Conservation (phyloP, 2,888 invertebrate genomes). For the Caenorhabditis sp. region DNA sequence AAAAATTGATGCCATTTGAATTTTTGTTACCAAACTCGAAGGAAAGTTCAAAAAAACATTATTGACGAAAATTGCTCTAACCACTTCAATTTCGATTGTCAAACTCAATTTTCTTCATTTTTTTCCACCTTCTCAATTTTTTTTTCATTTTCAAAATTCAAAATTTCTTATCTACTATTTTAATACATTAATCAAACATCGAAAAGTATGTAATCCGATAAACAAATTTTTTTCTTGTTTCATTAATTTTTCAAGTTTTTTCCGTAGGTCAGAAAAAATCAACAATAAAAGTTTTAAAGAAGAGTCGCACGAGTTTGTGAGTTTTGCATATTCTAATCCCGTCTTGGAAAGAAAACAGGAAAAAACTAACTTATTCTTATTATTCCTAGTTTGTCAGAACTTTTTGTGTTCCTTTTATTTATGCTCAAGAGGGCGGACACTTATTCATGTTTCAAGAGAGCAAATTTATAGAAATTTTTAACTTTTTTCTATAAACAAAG, state of each 20-base stretch:
- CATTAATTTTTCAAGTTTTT: too few relatives aligned
- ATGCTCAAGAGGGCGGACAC: background rate
- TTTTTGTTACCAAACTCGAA: background rate
- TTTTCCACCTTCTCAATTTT: background rate
- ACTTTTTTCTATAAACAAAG: background rate
- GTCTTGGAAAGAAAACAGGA: background rate
- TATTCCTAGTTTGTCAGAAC: background rate
- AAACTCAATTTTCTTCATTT: background rate
- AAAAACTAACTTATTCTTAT: background rate
- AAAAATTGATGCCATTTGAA: background rate
- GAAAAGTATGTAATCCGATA: too few relatives aligned
- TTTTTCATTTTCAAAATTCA: background rate
- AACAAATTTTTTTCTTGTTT: too few relatives aligned
- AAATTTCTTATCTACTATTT: too few relatives aligned
- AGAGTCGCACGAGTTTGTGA: background rate
- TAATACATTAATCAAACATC: too few relatives aligned
- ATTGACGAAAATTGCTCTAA: slow-evolving; percentile 1
- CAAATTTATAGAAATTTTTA: background rate
- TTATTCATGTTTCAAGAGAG: background rate
- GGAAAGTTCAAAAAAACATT: slow-evolving; percentile 1
- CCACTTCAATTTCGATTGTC: background rate
- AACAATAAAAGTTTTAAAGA: background rate
- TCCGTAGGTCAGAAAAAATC: background rate
- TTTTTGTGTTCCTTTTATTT: background rate
- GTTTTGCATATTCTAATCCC: background rate